Evolutionary conservation across 2,888 invertebrate species (phyloP).

Genomic region (Papilio protenor): DNA sequence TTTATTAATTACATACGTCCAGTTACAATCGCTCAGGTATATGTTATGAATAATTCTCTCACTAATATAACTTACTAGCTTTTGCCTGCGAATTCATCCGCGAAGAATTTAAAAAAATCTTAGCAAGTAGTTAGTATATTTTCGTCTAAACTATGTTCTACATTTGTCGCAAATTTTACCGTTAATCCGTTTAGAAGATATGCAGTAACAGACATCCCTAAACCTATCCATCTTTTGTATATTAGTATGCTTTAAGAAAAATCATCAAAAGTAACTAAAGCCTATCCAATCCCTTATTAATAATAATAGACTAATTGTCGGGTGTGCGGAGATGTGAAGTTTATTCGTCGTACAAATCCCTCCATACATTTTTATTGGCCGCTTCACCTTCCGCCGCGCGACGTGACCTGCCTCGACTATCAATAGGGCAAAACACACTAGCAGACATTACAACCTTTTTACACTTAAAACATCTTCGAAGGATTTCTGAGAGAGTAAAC

Average conservation of each 20-base stretch:
- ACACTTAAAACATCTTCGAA: constrained; percentile 3
- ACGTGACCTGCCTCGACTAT: constrained; percentile 69
- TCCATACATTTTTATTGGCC: constrained; percentile 83
- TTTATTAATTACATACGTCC: background rate
- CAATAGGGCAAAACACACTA: constrained; percentile 50
- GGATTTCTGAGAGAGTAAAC: background rate
- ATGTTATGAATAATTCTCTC: background rate
- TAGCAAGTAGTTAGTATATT: too few species aligned
- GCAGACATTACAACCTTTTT: constrained; percentile 18
- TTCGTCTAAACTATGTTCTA: too few species aligned
- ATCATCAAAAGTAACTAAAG: background rate
- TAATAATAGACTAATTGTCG: constrained; percentile 75
- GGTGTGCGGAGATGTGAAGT: constrained; percentile 60
- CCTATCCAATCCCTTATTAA: constrained; percentile 47
- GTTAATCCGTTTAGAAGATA: too few species aligned
- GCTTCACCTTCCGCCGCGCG: constrained; percentile 70
- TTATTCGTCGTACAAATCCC: constrained; percentile 76
- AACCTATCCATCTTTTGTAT: too few species aligned
- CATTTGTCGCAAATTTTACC: too few species aligned
- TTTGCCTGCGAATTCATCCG: too few species aligned
- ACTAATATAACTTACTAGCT: background rate
- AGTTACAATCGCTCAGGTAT: background rate
- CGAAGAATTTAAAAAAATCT: too few species aligned
- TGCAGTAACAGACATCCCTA: too few species aligned
- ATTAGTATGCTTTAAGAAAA: background rate